phyloP scores from a whole-genome alignment of 2,797 vertebrate genomes.

The Dryobates pubescens region DNA sequence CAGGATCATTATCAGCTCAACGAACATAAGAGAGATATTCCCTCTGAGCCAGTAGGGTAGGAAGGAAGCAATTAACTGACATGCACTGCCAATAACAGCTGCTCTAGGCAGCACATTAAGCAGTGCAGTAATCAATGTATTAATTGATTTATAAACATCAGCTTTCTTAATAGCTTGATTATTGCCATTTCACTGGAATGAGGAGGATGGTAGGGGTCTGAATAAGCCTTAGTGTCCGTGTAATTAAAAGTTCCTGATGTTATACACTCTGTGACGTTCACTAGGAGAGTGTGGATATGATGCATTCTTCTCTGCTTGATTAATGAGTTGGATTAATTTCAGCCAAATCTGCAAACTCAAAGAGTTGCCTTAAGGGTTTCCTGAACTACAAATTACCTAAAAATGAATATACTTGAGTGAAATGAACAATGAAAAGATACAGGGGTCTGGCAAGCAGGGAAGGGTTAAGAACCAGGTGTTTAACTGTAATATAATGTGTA shows the following conservation, averaged over 20 bases:
- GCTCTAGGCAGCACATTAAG: slow-evolving; percentile 57
- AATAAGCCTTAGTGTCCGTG: background rate
- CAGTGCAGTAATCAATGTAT: slow-evolving; percentile 64
- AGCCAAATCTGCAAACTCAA: background rate
- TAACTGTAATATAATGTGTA: background rate
- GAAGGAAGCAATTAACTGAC: slow-evolving; percentile 55
- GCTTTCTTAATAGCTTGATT: slow-evolving; percentile 59
- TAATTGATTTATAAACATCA: slow-evolving; percentile 68
- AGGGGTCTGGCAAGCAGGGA: background rate
- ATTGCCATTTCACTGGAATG: slow-evolving; percentile 35
- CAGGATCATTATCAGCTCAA: background rate
- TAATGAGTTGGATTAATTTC: background rate
- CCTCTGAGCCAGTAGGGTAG: slow-evolving; percentile 1
- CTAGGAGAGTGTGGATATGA: background rate
- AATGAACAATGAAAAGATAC: background rate
- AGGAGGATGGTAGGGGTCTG: background rate
- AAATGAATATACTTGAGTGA: background rate
- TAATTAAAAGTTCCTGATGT: slow-evolving; percentile 60
- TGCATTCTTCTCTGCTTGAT: slow-evolving; percentile 9
- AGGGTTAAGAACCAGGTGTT: background rate
- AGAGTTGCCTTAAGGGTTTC: background rate
- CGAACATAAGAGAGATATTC: background rate
- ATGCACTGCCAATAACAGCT: slow-evolving; percentile 43
- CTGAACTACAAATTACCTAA: background rate
- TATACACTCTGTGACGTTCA: background rate